These are phyloP conservation scores for Kryphioiulus occultus DNA, from an alignment of 2,888 invertebrate genomes.

Conservation along the genomic window DNA sequence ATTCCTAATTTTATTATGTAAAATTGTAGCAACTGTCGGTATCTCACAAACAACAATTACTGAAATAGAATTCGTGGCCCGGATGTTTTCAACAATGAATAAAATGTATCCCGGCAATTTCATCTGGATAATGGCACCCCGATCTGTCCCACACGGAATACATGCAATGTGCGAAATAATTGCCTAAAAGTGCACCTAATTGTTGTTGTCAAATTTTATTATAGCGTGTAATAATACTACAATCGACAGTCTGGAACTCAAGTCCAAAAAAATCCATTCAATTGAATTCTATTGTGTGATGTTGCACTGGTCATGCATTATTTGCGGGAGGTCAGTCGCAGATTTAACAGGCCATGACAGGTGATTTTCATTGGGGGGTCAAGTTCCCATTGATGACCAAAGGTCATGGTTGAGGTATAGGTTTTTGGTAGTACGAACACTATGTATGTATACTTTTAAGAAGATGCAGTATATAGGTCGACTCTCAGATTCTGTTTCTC, in stretches of 20 bases:
- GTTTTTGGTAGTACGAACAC: not conserved
- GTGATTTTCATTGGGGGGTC: slow-evolving; percentile 1
- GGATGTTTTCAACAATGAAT: not conserved
- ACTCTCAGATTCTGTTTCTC: no score
- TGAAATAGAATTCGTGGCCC: not conserved
- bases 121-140: slow-evolving; percentile 8
- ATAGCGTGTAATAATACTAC: slow-evolving; percentile 23
- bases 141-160: slow-evolving; percentile 23
- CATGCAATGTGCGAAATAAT: slow-evolving; percentile 14
- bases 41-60: slow-evolving; percentile 14
- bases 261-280: not conserved
- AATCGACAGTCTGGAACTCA: slow-evolving; percentile 23
- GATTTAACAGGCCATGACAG: not conserved
- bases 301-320: not conserved
- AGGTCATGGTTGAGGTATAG: not conserved
- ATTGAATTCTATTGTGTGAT: not conserved
- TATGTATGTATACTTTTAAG: not conserved
- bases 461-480: not conserved
- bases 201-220: slow-evolving; percentile 15
- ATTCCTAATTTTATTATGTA: not conserved
- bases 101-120: slow-evolving; percentile 12
- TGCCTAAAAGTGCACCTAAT: not conserved
- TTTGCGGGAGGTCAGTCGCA: slow-evolving; percentile 15
- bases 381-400: not conserved
- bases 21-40: not conserved